Evolutionary conservation across 2,888 invertebrate species (phyloP).

Genomic region (Pocota personata): DNA sequence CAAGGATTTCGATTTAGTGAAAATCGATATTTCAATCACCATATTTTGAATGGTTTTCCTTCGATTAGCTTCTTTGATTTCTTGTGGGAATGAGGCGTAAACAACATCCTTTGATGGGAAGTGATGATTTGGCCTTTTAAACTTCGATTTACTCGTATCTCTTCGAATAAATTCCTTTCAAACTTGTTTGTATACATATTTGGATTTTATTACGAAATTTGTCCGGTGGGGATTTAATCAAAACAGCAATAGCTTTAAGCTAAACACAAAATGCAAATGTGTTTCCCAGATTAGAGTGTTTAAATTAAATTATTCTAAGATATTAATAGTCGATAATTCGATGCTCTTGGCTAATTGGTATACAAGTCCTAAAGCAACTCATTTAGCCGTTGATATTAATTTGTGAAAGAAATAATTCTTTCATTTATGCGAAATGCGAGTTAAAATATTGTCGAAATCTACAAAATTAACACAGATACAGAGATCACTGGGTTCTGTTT

Average conservation of each 20-base stretch:
- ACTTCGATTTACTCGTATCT: background rate
- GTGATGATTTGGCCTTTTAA: background rate
- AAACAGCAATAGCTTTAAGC: background rate
- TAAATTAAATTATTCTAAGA: background rate
- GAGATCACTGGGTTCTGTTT: background rate
- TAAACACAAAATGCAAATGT: background rate
- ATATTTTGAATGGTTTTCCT: background rate
- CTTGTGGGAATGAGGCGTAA: constrained; percentile 13
- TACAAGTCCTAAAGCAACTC: constrained; percentile 6
- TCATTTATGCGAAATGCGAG: background rate
- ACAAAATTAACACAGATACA: background rate
- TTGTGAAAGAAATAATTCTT: background rate
- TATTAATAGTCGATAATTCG: background rate
- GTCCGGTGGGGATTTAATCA: background rate
- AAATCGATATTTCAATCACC: constrained; percentile 41
- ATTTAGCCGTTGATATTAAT: background rate
- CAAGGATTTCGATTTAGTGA: background rate
- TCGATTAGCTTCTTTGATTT: constrained; percentile 29
- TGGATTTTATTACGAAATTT: background rate
- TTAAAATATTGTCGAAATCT: background rate
- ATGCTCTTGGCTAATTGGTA: background rate
- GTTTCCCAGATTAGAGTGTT: background rate
- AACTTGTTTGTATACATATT: background rate
- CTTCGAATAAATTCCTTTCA: background rate
- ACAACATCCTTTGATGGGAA: background rate